Evolutionary conservation across 2,797 vertebrate genomes (phyloP), one percentile per base, ranked within the genome.

Genomic region (Knipowitschia caucasica): DNA sequence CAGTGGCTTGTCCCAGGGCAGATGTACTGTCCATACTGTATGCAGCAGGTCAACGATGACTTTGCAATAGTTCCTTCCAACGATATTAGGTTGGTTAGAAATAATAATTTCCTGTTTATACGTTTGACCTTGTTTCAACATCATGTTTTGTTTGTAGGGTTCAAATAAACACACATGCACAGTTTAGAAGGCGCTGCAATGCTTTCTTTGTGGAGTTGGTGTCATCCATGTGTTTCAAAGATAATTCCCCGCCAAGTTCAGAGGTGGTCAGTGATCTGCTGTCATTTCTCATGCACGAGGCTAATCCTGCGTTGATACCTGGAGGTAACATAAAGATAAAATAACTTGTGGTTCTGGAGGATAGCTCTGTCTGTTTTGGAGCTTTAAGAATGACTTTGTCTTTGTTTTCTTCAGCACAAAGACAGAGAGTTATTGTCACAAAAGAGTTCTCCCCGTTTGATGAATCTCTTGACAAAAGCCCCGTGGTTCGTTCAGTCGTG

Each of bases 191-290:
- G 74, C 80, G 81, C 20, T 98, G 94, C 86, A 94, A 95, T 10
- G 85, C 88, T 5, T 99, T 99, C 88, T 99, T 99, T 64, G 88
- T 99, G 12, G 93, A 96, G 55, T 35, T 97, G 60, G 91, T 99
- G 54, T 93, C 95, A 14, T 91, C 87, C 46, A 71, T 97, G 84
- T 98, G 96, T 85, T 99, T 99, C 86, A 95, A 92, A 73, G 95
- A 94, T 82, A 93, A 93, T 1, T 45, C 84, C 0, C 94, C 96
- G 0, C 96, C 96, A 0, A 81, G 88, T 42, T 14, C 64, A 34
- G 53, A 55, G 0, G 91, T 98, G 67, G 91, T 96, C 23, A 29
- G 61, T 3, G 76, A 87, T 29, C 88, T 99, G 57, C 56, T 98
- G 10, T 87, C 87, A 0, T 81, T 95, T 38, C 89, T 99, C 0